Conservation (phyloP, 2,797 vertebrate species). For the Manis pentadactyla region DNA sequence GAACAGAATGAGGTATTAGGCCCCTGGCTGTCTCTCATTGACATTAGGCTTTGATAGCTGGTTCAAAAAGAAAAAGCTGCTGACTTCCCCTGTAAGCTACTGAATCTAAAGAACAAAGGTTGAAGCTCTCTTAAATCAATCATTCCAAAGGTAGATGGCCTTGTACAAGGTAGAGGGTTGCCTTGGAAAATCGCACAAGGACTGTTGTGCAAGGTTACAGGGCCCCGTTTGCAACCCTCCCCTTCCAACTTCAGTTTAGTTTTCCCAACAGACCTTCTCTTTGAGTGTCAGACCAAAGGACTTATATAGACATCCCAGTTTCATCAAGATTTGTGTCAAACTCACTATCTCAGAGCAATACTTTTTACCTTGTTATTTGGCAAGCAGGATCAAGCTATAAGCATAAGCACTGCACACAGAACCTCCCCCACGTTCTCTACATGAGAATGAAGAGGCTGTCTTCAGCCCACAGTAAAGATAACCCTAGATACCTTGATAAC, state of each 20-base stretch:
- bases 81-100: constrained; percentile 71
- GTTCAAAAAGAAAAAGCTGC: constrained; percentile 26
- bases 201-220: constrained; percentile 76
- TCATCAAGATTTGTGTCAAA: not conserved
- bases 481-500: constrained; percentile 68
- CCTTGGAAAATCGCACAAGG: constrained; percentile 82
- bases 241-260: not conserved
- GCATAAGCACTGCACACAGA: constrained; percentile 49
- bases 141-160: constrained; percentile 84
- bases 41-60: constrained; percentile 29
- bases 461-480: constrained; percentile 76
- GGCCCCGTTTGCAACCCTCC: constrained; percentile 51
- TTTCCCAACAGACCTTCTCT: not conserved
- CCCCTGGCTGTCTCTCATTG: constrained; percentile 16
- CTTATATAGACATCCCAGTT: not conserved
- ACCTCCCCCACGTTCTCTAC: constrained; percentile 63
- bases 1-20: not conserved
- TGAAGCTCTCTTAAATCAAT: constrained; percentile 82
- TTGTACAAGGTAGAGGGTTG: constrained; percentile 78
- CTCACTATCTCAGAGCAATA: not conserved
- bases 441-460: constrained; percentile 71
- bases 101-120: constrained; percentile 85
- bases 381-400: constrained; percentile 58
- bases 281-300: not conserved
- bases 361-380: constrained; percentile 67